phyloP scores from a whole-genome alignment of 2,888 invertebrate genomes.

The Volucella inanis region DNA sequence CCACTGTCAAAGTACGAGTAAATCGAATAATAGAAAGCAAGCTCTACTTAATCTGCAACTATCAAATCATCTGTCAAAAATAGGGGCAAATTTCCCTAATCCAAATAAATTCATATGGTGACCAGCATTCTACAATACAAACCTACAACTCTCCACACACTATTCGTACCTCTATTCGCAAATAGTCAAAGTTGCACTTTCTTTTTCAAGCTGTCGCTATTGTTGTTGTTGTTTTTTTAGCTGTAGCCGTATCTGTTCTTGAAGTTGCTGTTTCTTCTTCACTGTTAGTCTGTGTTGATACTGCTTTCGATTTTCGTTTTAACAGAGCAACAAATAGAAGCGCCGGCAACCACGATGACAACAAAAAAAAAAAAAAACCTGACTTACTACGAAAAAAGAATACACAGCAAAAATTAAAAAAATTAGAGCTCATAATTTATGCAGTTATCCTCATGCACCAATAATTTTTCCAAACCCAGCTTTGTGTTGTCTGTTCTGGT shows the following conservation, averaged over 20 bases:
- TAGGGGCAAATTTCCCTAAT: constrained; percentile 33
- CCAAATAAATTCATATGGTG: constrained; percentile 5
- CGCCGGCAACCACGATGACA: constrained; percentile 22
- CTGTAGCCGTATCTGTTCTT: no score
- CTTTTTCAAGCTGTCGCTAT: constrained; percentile 62
- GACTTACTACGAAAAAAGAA: constrained; percentile 11
- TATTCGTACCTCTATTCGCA: constrained; percentile 8
- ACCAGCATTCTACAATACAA: constrained; percentile 35
- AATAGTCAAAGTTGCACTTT: constrained; percentile 55
- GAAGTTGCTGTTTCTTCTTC: neutral
- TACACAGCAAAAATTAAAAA: constrained; percentile 33
- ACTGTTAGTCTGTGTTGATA: neutral
- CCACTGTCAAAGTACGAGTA: no score
- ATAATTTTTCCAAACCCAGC: constrained; percentile 72
- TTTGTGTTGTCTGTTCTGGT: constrained; percentile 15
- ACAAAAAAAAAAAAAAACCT: constrained; percentile 4
- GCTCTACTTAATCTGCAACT: constrained; percentile 3
- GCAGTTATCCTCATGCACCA: constrained; percentile 74
- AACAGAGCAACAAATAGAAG: constrained; percentile 65
- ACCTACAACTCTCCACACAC: constrained; percentile 29
- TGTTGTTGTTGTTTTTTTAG: no score
- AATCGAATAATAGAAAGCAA: neutral
- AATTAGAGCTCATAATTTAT: constrained; percentile 74
- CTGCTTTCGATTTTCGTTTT: constrained; percentile 74
- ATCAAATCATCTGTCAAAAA: constrained; percentile 38